These are phyloP conservation scores for Plotosus lineatus DNA, from an alignment of 2,113 vertebrate genomes.

Conservation along the genomic window DNA sequence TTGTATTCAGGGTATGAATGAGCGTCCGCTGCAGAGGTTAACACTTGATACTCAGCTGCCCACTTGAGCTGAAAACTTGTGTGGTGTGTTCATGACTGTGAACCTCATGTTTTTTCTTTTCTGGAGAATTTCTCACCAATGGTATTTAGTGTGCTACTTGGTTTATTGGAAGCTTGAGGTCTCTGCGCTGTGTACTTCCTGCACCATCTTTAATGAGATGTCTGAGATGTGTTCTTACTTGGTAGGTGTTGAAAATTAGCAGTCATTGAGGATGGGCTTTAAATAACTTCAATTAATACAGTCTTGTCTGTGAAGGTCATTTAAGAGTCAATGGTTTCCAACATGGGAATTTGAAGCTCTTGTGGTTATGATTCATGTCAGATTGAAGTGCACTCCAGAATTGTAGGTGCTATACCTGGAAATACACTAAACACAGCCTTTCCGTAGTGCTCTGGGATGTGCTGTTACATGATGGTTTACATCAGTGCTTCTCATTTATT, in stretches of 20 bases:
- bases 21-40: neutral
- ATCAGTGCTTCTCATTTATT: too few species aligned
- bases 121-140: neutral
- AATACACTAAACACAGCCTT: neutral
- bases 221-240: neutral
- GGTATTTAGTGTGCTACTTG: neutral
- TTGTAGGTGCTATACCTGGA: neutral
- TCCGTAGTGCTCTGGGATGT: neutral
- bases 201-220: neutral
- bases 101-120: neutral
- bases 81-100: neutral
- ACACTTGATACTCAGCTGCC: neutral
- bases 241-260: conserved; percentile 1
- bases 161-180: neutral
- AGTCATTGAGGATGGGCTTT: neutral
- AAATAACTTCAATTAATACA: neutral
- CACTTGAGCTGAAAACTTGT: neutral
- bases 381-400: neutral
- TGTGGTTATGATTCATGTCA: neutral
- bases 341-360: neutral
- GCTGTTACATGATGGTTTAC: neutral
- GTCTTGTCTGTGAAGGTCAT: neutral
- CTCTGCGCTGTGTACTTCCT: too few species aligned
- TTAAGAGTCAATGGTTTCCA: neutral
- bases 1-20: neutral